A percentile compares a stretch with the other conserved stretches of the same genome.
phyloP scores from a whole-genome alignment of 2,888 invertebrate genomes.

The Branchellion lobata region DNA sequence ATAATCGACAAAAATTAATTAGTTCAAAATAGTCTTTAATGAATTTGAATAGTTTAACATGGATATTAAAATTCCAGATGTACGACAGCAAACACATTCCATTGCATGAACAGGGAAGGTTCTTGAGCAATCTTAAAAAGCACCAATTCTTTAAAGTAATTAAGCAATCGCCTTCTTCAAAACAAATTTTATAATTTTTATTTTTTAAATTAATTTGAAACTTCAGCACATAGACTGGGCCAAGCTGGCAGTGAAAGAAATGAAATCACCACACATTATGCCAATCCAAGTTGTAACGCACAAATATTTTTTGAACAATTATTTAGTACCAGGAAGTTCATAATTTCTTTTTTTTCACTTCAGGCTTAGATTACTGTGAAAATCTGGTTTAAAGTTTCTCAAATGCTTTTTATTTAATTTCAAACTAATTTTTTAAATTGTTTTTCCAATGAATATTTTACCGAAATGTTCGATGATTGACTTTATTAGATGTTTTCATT shows the following conservation, averaged over 20 bases:
- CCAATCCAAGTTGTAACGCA: not conserved
- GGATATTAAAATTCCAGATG: not conserved
- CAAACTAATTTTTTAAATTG: too few relatives aligned
- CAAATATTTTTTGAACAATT: not conserved
- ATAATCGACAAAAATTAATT: not conserved
- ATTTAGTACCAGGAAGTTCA: not conserved
- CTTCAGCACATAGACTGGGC: conserved; percentile 34
- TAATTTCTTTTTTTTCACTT: too few relatives aligned
- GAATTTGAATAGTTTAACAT: not conserved
- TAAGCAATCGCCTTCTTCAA: not conserved
- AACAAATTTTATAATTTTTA: not conserved
- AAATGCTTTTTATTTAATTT: not conserved
- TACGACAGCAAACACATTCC: not conserved
- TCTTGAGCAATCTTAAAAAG: not conserved
- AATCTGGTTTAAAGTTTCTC: not conserved
- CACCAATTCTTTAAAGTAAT: not conserved
- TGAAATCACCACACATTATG: conserved; percentile 19
- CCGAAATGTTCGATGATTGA: too few relatives aligned
- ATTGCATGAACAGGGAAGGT: not conserved
- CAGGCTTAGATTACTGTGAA: too few relatives aligned
- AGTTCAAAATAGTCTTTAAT: not conserved
- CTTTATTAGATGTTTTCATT: too few relatives aligned
- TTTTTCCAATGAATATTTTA: too few relatives aligned
- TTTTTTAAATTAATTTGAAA: not conserved
- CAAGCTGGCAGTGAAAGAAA: not conserved